Base-by-base conservation (phyloP, 1,140 invertebrate genomes). In the Watersipora subatra region DNA sequence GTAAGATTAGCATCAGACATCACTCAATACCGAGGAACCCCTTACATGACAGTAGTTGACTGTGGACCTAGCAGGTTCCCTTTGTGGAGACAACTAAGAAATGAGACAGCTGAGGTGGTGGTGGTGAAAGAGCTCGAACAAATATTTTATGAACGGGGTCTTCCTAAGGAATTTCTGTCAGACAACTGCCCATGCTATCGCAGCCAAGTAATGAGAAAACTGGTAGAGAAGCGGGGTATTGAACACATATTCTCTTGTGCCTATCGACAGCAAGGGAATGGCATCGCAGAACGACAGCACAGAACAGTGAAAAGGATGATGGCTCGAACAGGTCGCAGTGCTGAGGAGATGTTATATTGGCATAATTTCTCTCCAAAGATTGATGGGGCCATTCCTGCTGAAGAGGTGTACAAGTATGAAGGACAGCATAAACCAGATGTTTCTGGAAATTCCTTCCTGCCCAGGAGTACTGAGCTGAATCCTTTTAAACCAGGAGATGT, bases 31-130 rank as follows among this genome's bases (percentile, higher is more conserved):
- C 7, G 17, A 12, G 58, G 58, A 25, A 22, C 17, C 17, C 58
- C 58, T 17, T 59, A 12, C 22, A 7, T 59, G 27, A 59, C 58
- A 24, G 58, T 59, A 12, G 22, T 59, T 24, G 58, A 59, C 22
- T 28, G 58, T 59, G 58, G 58, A 22, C 58, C 58, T 12, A 59
- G 58, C 27, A 59, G 58, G 58, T 59, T 59, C 58, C 17, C 58
- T 12, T 12, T 59, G 17, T 59, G 58, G 58, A 24, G 58, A 22
- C 58, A 28, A 59, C 58, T 59, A 22, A 24, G 27, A 22, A 59
- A 59, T 28, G 58, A 59, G 22, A 28, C 22, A 59, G 7, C 58
- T 28, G 27, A 24, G 58, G 7, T 28, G 27, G 58, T n/a, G n/a
- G n/a, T 59, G 7, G 22, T 59, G 17, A 59, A 59, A 59, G 7